phyloP scores from a whole-genome alignment of 2,113 vertebrate species.

The Arvicanthis niloticus region DNA sequence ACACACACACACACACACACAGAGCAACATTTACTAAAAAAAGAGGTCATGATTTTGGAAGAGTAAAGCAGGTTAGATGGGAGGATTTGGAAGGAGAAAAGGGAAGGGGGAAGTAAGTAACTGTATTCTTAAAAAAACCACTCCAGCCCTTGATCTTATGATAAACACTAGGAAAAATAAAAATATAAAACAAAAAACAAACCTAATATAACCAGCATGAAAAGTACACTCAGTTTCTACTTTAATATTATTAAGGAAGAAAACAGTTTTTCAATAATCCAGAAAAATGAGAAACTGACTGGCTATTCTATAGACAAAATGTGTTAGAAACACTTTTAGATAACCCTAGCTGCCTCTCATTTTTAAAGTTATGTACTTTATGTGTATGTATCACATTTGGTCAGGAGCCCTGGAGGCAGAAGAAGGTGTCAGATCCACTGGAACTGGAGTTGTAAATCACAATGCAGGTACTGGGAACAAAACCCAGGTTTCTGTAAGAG shows the following conservation, averaged over 20 bases:
- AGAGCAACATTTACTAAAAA: neutral
- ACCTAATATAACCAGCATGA: constrained; percentile 15
- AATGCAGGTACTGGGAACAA: neutral
- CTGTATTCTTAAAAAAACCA: neutral
- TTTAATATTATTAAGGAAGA: constrained; percentile 42
- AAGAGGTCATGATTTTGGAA: neutral
- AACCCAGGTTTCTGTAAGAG: neutral
- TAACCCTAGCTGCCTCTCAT: constrained; percentile 27
- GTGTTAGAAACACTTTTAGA: constrained; percentile 46
- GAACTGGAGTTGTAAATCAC: neutral
- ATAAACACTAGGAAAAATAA: constrained; percentile 33
- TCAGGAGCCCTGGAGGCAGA: neutral
- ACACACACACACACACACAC: neutral
- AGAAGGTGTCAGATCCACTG: neutral
- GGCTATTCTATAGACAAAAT: constrained; percentile 37
- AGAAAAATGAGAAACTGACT: constrained; percentile 46
- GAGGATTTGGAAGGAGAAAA: neutral
- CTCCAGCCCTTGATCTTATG: neutral
- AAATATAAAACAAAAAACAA: constrained; percentile 25
- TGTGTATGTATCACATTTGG: neutral
- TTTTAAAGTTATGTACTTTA: constrained; percentile 11
- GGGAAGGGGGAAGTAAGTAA: neutral
- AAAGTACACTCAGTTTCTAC: constrained; percentile 33
- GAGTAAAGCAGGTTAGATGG: neutral
- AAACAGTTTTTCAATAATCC: constrained; percentile 44